Base-by-base conservation (phyloP, 2,888 invertebrate genomes). In the Theretra japonica region DNA sequence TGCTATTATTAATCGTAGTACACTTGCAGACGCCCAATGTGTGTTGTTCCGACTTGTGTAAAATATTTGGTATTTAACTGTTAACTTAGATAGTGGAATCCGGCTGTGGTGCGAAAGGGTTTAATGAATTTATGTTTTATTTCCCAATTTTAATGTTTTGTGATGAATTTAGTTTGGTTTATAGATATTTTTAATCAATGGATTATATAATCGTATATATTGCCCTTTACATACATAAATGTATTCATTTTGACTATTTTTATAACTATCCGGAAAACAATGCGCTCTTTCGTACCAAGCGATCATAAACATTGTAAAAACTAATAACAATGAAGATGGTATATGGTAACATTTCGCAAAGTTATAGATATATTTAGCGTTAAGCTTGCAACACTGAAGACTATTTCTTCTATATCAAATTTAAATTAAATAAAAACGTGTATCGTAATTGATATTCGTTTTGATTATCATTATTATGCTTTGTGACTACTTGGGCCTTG, bases 1-100 rank as follows among this genome's bases (percentile, higher is more conserved):
- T 83, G 82, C 84, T 86, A 84, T 85, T 83, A 79, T 75, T 73
- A 78, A 75, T 74, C 75, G 83, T 85, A 82, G 84, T 81, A 80
- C 81, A 75, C 80, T 86, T 84, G 82, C 75, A 76, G 79, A 78
- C 75, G 75, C 41, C 48, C 65, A 15, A 23, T 17, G 65, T 41
- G 48, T 48, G 65, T 60, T 60, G 19, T 65, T 41, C 21, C 33
- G 4, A 41, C 62, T 41, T 65, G 41, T 65, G 62, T 62, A 62
- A 41, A 28, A 62, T 62, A 33, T 30, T n/a, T 33, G 33, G n/a
- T 53, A 53, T 41, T 41, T 30, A 30, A 60, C 28, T n/a, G 57
- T 59, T 48, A 41, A 68, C 30, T 48, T 28, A 65, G 23, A 48
- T 65, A 48, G 23, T 23, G 48, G 4, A 48, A 48, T 65, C 23